Evolutionary conservation across 2,888 invertebrate species (phyloP).

Genomic region (Drosophila kuntzei): DNA sequence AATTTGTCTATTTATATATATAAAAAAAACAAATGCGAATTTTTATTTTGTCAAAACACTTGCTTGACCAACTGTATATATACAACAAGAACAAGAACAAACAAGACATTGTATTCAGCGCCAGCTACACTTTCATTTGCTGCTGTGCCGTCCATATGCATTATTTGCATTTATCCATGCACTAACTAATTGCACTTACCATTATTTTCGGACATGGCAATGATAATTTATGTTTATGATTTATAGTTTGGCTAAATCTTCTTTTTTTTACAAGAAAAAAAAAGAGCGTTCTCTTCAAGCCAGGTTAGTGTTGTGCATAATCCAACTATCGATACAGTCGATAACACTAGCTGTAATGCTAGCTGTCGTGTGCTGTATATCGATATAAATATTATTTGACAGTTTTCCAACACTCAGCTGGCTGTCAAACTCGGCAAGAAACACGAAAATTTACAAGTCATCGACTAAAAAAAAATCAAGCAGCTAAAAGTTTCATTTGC

Average conservation of each 20-base stretch:
- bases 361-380: background rate
- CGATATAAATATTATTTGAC: constrained; percentile 16
- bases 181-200: constrained; percentile 68
- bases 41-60: too few species aligned
- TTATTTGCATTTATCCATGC: background rate
- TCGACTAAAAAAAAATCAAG: constrained; percentile 45
- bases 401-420: constrained; percentile 46
- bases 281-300: constrained; percentile 66
- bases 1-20: too few species aligned
- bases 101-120: constrained; percentile 23
- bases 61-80: too few species aligned
- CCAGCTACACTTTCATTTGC: constrained; percentile 3
- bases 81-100: constrained; percentile 33
- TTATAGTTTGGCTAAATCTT: constrained; percentile 42
- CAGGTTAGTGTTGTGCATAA: constrained; percentile 28
- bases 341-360: background rate
- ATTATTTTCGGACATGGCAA: constrained; percentile 84
- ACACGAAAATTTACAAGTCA: constrained; percentile 76
- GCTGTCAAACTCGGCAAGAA: constrained; percentile 62
- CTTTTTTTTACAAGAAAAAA: constrained; percentile 52
- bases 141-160: too few species aligned
- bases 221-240: constrained; percentile 43
- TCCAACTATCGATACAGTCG: constrained; percentile 37
- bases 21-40: too few species aligned
- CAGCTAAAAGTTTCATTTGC: constrained; percentile 21